Conservation (phyloP, 1,140 invertebrate species). For the Drosophila murphyi region DNA sequence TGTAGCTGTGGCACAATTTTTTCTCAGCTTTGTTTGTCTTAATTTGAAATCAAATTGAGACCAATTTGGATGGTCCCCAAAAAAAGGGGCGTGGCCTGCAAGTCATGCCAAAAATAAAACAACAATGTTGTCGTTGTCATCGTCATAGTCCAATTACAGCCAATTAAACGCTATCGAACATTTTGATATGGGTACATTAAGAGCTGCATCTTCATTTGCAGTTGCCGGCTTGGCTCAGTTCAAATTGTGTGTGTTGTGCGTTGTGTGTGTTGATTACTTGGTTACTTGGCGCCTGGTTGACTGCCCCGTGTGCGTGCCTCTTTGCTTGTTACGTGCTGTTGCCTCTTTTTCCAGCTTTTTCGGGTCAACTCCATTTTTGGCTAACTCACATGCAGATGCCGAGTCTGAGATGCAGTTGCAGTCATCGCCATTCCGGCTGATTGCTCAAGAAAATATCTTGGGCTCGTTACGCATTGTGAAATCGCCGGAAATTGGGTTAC, state of each 20-base stretch:
- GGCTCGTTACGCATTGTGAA: conserved; percentile 19
- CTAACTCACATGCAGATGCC: conserved; percentile 19
- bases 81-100: conserved; percentile 21
- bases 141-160: conserved; percentile 69
- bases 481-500: conserved; percentile 69
- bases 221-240: conserved; percentile 3
- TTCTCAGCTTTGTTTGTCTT: conserved; percentile 54
- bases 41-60: conserved; percentile 70
- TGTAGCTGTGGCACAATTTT: conserved; percentile 35
- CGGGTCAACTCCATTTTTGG: conserved; percentile 58
- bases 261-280: neutral
- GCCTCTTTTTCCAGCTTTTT: conserved; percentile 14
- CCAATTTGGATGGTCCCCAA: conserved; percentile 21
- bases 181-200: conserved; percentile 41
- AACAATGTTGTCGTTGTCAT: conserved; percentile 20
- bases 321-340: conserved; percentile 32
- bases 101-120: conserved; percentile 16
- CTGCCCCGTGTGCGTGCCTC: conserved; percentile 29
- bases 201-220: conserved; percentile 33
- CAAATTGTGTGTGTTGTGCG: neutral
- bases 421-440: conserved; percentile 35
- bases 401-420: conserved; percentile 2
- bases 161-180: conserved; percentile 70
- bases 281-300: conserved; percentile 2
- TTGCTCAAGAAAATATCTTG: conserved; percentile 29